Percentiles rank a stretch among this genome's conserved stretches.
Evolutionary conservation across 1,140 invertebrate species (phyloP).

Genomic region (Mercenaria mercenaria): DNA sequence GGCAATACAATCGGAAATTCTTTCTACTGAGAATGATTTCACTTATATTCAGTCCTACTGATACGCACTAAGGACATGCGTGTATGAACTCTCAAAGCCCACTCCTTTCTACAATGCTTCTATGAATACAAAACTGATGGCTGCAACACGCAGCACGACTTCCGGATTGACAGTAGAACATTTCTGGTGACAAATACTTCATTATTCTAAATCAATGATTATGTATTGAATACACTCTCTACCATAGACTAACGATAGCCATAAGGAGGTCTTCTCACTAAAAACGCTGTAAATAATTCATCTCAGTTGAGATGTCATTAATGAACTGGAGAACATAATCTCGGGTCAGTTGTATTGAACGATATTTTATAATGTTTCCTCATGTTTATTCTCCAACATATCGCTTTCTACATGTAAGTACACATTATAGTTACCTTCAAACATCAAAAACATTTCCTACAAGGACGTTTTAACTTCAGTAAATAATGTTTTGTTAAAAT

Average conservation of each 20-base stretch:
- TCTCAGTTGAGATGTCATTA: background rate
- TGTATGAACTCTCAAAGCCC: background rate
- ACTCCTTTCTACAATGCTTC: background rate
- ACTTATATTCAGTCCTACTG: no score
- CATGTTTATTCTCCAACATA: no score
- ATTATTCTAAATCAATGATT: background rate
- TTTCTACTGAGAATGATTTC: no score
- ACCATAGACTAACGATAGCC: background rate
- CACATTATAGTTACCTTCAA: no score
- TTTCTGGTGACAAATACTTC: slow-evolving; percentile 20
- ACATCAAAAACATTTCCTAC: no score
- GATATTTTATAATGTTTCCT: no score
- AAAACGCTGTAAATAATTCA: background rate
- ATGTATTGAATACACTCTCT: background rate
- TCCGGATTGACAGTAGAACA: slow-evolving; percentile 21
- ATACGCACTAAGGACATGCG: no score
- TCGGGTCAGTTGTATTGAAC: no score
- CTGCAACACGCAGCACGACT: background rate
- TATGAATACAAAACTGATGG: background rate
- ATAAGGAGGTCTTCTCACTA: background rate
- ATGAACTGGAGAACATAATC: background rate
- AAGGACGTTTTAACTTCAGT: no score
- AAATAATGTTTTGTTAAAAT: no score
- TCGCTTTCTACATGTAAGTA: no score
- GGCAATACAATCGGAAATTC: no score